A percentile compares a stretch with the other conserved stretches of the same genome.
phyloP scores from a whole-genome alignment of 2,888 invertebrate species.

The Chrysotoxum bicinctum region DNA sequence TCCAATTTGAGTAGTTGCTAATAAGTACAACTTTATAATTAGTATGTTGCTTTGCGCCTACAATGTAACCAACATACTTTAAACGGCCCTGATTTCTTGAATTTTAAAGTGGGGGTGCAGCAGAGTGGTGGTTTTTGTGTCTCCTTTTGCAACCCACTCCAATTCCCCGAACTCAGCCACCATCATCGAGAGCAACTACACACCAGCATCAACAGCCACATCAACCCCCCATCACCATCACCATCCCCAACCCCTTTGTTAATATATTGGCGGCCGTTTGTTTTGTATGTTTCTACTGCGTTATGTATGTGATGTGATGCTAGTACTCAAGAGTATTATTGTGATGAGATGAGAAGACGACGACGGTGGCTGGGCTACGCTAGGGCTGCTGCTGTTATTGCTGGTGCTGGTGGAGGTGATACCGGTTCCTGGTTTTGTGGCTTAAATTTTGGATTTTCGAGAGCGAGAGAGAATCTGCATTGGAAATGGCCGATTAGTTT shows the following conservation, averaged over 20 bases:
- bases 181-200: slow-evolving; percentile 53
- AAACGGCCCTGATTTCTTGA: slow-evolving; percentile 19
- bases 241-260: slow-evolving; percentile 55
- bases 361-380: slow-evolving; percentile 18
- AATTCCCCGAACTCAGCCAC: slow-evolving; percentile 50
- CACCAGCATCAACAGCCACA: slow-evolving; percentile 35
- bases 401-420: background rate
- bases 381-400: slow-evolving; percentile 11
- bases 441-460: slow-evolving; percentile 63
- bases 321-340: slow-evolving; percentile 44
- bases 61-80: background rate
- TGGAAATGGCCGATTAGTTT: slow-evolving; percentile 72
- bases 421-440: slow-evolving; percentile 37
- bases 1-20: too few relatives aligned
- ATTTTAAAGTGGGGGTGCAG: slow-evolving; percentile 52
- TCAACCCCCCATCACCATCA: slow-evolving; percentile 32
- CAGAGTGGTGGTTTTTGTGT: slow-evolving; percentile 39
- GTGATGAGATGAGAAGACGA: slow-evolving; percentile 49
- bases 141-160: slow-evolving; percentile 52
- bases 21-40: too few relatives aligned
- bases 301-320: slow-evolving; percentile 46
- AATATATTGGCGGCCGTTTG: slow-evolving; percentile 72
- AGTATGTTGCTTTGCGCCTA: background rate
- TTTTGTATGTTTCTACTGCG: slow-evolving; percentile 64
- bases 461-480: slow-evolving; percentile 70